Evolutionary conservation across 2,797 vertebrate genomes (phyloP).

Genomic region (Manis pentadactyla): DNA sequence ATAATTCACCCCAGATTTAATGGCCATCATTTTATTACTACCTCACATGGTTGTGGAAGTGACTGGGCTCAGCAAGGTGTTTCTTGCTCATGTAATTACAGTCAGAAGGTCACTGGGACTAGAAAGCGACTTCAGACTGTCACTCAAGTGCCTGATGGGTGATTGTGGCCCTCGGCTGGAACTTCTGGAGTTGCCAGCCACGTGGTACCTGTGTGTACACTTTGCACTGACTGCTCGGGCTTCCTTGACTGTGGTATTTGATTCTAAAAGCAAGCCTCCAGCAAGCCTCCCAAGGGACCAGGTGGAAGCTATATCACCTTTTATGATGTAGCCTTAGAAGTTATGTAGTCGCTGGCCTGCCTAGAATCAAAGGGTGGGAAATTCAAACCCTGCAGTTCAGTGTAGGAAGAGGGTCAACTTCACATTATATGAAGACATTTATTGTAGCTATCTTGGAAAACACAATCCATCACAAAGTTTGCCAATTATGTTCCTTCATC

Average conservation of each 20-base stretch:
- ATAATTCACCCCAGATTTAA: neutral
- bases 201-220: too few species aligned
- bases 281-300: neutral
- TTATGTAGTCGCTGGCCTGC: neutral
- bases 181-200: neutral
- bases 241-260: neutral
- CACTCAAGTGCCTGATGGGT: neutral
- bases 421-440: neutral
- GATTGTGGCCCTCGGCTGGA: neutral
- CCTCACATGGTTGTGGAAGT: neutral
- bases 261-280: neutral
- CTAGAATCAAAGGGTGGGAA: neutral
- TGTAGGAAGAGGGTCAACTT: neutral
- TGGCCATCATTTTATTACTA: neutral
- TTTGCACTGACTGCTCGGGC: neutral
- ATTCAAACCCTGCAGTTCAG: neutral
- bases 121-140: neutral
- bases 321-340: neutral
- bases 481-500: neutral
- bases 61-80: neutral
- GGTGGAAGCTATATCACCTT: neutral
- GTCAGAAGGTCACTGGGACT: neutral
- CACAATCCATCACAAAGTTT: neutral
- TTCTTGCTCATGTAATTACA: neutral
- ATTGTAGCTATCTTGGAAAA: neutral